Percentiles rank a stretch among this genome's conserved stretches.
Evolutionary conservation across 2,113 vertebrate genomes (phyloP).

Genomic region (Vidua macroura): DNA sequence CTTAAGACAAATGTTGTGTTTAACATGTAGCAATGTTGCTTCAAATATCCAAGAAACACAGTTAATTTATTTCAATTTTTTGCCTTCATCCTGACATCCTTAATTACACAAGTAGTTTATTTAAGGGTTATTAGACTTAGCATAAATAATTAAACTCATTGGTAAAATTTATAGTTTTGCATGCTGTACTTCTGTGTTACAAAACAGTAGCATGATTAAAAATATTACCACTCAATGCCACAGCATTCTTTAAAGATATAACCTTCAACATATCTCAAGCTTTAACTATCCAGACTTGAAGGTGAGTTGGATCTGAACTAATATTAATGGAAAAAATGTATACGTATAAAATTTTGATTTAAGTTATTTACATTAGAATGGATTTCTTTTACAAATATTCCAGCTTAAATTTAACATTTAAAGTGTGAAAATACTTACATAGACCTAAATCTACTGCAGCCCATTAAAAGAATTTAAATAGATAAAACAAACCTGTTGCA

Average conservation of each 20-base stretch:
- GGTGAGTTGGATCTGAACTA: not conserved
- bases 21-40: not conserved
- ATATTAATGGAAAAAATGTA: not conserved
- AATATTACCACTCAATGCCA: not conserved
- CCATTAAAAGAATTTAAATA: not conserved
- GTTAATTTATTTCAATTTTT: not conserved
- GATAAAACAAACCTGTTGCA: not conserved
- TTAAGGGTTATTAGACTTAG: not conserved
- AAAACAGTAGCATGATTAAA: not conserved
- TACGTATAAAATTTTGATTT: not conserved
- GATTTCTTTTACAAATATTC: not conserved
- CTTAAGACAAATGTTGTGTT: slow-evolving; percentile 20
- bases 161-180: not conserved
- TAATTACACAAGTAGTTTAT: not conserved
- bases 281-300: not conserved
- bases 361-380: not conserved
- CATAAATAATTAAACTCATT: not conserved
- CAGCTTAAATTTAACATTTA: not conserved
- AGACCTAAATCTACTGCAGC: not conserved
- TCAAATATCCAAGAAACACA: not conserved
- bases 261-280: not conserved
- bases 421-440: not conserved
- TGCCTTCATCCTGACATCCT: not conserved
- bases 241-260: not conserved
- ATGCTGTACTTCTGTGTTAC: not conserved